phyloP scores from a whole-genome alignment of 2,797 vertebrate genomes.

The Manis pentadactyla region DNA sequence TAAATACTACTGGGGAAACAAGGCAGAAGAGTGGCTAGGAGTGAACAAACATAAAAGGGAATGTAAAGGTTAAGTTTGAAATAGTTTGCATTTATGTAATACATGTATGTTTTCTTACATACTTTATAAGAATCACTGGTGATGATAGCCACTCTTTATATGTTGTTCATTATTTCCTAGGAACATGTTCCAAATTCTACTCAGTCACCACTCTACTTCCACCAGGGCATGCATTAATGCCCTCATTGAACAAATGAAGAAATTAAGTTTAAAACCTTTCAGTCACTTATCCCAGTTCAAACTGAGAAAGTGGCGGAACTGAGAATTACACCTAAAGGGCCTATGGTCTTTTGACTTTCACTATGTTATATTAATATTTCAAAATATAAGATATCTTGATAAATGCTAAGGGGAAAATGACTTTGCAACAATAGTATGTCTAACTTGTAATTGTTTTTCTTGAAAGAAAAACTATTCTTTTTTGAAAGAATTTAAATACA shows the following conservation, averaged over 20 bases:
- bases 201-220: neutral
- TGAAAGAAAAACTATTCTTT: neutral
- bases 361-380: neutral
- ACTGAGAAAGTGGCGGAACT: neutral
- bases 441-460: neutral
- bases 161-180: neutral
- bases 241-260: neutral
- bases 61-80: neutral
- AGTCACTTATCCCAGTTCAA: neutral
- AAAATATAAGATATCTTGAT: neutral
- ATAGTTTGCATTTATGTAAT: neutral
- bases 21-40: neutral
- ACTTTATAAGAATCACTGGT: neutral
- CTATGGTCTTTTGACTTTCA: neutral
- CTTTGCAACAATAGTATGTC: neutral
- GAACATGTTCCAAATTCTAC: neutral
- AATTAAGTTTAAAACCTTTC: neutral
- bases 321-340: accelerated
- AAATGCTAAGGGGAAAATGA: neutral
- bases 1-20: neutral
- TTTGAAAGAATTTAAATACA: neutral
- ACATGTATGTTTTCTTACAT: neutral
- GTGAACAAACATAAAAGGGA: neutral
- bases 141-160: neutral
- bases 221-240: neutral